Percentiles rank a stretch among this genome's conserved stretches.
Conservation (phyloP, 2,797 vertebrate species). For the Erethizon dorsatum region DNA sequence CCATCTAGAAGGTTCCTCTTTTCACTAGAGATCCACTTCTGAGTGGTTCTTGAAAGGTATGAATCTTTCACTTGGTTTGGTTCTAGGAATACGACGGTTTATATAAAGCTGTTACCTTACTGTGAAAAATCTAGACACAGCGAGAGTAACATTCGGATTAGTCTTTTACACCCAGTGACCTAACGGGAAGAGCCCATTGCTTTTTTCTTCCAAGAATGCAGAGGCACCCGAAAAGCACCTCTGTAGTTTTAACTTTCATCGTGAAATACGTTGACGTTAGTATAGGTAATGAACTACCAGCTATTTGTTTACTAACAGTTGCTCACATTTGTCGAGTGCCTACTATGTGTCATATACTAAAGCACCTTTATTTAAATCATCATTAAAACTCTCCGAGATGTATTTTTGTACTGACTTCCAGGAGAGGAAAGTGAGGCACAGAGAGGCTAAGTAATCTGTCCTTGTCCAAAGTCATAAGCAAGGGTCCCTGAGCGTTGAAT, state of each 20-base stretch:
- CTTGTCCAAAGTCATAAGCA: not conserved
- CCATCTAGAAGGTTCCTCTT: not conserved
- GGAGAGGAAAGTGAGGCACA: not conserved
- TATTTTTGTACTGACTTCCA: slow-evolving; percentile 9
- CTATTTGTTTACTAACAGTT: slow-evolving; percentile 18
- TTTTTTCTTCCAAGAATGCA: slow-evolving; percentile 9
- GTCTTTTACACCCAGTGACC: slow-evolving; percentile 36
- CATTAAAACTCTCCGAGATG: not conserved
- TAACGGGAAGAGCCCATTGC: not conserved
- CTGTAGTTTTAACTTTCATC: slow-evolving; percentile 29
- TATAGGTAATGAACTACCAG: not conserved
- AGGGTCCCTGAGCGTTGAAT: not conserved
- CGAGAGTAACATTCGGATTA: slow-evolving; percentile 54
- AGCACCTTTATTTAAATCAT: slow-evolving; percentile 18
- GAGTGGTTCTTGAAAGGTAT: slow-evolving; percentile 31
- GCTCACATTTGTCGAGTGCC: not conserved
- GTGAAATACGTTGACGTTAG: not conserved
- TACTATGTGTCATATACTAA: not conserved
- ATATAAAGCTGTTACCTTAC: slow-evolving; percentile 41
- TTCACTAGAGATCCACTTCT: not conserved
- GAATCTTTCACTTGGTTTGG: slow-evolving; percentile 50
- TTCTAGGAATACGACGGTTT: slow-evolving; percentile 70
- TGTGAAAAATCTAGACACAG: slow-evolving; percentile 66
- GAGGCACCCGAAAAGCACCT: not conserved
- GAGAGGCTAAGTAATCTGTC: not conserved